phyloP scores from a whole-genome alignment of 1,140 invertebrate genomes.

The Ips nitidus region DNA sequence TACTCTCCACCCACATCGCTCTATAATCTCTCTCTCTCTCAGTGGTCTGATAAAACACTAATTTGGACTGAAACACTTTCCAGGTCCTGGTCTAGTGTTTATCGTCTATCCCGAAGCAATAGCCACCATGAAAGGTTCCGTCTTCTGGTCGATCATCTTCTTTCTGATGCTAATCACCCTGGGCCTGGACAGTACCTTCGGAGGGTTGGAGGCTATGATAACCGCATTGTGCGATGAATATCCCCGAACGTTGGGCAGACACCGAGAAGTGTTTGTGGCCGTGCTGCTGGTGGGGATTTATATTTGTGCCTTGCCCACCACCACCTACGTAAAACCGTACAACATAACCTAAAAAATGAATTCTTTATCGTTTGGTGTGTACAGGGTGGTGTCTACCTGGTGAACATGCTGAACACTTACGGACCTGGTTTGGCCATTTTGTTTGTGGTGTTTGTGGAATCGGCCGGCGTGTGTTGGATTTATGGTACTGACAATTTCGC shows the following conservation, averaged over 20 bases:
- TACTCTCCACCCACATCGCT: no score
- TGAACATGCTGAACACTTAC: constrained; percentile 92
- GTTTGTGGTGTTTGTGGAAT: constrained; percentile 95
- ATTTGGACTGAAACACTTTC: not conserved
- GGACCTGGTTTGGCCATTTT: constrained; percentile 94
- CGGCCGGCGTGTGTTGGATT: constrained; percentile 95
- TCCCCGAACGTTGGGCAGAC: constrained; percentile 80
- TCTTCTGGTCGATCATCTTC: constrained; percentile 96
- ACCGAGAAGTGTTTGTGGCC: constrained; percentile 90
- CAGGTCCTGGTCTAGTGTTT: constrained; percentile 90
- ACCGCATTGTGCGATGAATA: constrained; percentile 96
- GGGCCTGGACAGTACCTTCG: constrained; percentile 90
- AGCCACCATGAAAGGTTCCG: constrained; percentile 84
- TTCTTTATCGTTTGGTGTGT: no score
- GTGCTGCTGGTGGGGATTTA: constrained; percentile 84
- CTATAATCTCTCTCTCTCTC: no score
- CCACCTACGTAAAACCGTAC: constrained; percentile 78
- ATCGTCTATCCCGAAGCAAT: constrained; percentile 95
- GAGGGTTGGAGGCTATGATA: constrained; percentile 96
- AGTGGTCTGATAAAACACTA: not conserved
- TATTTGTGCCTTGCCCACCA: constrained; percentile 88
- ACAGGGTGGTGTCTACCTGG: constrained; percentile 90
- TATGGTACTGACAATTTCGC: constrained; percentile 90
- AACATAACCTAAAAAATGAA: no score
- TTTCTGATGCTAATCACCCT: constrained; percentile 97